Percentiles rank a stretch among this genome's conserved stretches.
Conservation (phyloP, 2,113 vertebrate species). For the Todiramphus saurophagus region DNA sequence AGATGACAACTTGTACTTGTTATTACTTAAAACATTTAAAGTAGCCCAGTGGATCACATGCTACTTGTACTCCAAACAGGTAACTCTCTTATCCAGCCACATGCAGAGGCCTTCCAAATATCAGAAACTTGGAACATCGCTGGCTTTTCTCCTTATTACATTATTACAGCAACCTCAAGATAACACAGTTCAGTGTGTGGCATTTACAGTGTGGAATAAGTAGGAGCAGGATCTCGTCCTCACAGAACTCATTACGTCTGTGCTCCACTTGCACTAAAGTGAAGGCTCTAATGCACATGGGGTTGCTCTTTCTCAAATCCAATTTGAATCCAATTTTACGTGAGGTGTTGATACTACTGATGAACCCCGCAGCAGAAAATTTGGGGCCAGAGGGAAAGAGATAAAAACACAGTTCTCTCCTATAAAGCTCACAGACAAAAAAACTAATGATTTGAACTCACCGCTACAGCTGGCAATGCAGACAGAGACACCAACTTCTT, state of each 20-base stretch:
- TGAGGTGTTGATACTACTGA: not conserved
- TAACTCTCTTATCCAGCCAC: not conserved
- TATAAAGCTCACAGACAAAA: not conserved
- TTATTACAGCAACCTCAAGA: not conserved
- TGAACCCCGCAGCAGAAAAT: not conserved
- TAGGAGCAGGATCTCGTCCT: not conserved
- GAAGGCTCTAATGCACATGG: not conserved
- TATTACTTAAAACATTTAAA: not conserved
- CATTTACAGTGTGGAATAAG: not conserved
- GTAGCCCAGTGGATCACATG: not conserved
- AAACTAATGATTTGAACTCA: conserved; percentile 63
- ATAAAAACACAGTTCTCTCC: not conserved
- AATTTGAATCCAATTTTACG: not conserved
- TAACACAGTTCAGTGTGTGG: not conserved
- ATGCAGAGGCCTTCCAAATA: not conserved
- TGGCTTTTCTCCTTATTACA: not conserved
- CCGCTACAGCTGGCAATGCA: conserved; percentile 86
- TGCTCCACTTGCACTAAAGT: not conserved
- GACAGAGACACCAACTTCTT: conserved; percentile 82
- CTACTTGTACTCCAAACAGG: not conserved
- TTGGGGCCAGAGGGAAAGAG: not conserved
- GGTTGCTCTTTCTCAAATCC: not conserved
- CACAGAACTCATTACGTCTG: not conserved
- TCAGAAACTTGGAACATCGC: not conserved
- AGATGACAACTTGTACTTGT: not conserved